A percentile compares a stretch with the other conserved stretches of the same genome.
Evolutionary conservation across 2,797 vertebrate genomes (phyloP).

Genomic region (Anguilla obscura): DNA sequence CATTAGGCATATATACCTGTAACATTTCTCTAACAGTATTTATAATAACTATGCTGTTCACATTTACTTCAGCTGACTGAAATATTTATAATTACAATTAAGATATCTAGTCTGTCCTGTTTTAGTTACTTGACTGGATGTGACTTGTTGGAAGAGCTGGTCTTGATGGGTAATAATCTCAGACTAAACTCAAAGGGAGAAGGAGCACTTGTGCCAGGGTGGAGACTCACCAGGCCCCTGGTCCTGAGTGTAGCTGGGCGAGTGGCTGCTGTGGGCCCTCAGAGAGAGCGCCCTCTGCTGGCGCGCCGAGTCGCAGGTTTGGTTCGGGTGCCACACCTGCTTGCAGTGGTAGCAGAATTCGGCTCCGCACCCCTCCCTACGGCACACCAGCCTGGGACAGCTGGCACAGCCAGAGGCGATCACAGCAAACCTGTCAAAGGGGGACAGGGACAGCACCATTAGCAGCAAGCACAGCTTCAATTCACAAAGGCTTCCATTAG

Average conservation of each 20-base stretch:
- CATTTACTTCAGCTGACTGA: neutral
- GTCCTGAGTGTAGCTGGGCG: conserved; percentile 92
- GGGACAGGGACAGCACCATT: neutral
- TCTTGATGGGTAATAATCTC: neutral
- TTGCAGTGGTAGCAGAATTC: conserved; percentile 99
- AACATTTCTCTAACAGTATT: neutral
- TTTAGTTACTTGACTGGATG: neutral
- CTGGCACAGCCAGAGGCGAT: conserved; percentile 98
- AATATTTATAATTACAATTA: neutral
- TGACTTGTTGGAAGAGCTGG: neutral
- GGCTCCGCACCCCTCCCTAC: conserved; percentile 91
- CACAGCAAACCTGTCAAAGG: conserved; percentile 83
- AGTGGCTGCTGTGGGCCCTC: conserved; percentile 90
- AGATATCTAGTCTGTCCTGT: neutral
- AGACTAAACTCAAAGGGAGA: neutral
- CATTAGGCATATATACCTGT: too few relatives aligned
- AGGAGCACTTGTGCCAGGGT: neutral
- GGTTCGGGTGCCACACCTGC: conserved; percentile 98
- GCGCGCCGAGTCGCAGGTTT: conserved; percentile 95
- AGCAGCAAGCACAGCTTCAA: neutral
- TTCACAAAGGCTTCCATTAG: neutral
- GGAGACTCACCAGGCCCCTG: conserved; percentile 82
- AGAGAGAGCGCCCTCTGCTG: conserved; percentile 90
- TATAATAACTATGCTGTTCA: neutral
- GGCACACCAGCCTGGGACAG: conserved; percentile 93